phyloP scores from a whole-genome alignment of 2,888 invertebrate species.

The Nomada lathburiana region DNA sequence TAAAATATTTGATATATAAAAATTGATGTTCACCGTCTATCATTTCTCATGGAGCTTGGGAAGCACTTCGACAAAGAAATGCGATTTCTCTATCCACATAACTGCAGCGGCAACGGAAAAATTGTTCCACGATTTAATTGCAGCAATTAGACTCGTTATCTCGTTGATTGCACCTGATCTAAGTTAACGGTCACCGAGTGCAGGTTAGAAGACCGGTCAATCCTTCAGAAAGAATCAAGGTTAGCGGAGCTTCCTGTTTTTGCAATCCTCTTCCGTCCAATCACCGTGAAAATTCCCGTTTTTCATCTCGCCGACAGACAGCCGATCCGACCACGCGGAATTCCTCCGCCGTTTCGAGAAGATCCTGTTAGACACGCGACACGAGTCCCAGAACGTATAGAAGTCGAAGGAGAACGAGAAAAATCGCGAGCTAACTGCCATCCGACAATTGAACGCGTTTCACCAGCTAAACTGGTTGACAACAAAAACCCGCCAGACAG shows the following conservation, averaged over 20 bases:
- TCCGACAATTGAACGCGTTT: constrained; percentile 40
- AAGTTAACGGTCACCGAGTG: constrained; percentile 55
- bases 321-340: constrained; percentile 30
- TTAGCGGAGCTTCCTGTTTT: constrained; percentile 73
- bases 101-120: not conserved
- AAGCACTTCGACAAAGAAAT: not conserved
- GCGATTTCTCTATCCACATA: not conserved
- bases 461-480: not conserved
- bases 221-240: constrained; percentile 67
- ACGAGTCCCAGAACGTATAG: not conserved
- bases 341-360: constrained; percentile 32
- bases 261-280: constrained; percentile 49
- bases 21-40: not conserved
- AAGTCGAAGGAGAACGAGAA: constrained; percentile 30
- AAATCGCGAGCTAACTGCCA: constrained; percentile 21
- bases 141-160: constrained; percentile 46
- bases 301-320: constrained; percentile 53
- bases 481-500: not conserved
- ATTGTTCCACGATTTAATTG: constrained; percentile 34
- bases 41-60: not conserved
- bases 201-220: constrained; percentile 41
- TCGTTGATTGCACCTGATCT: constrained; percentile 41
- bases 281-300: constrained; percentile 72
- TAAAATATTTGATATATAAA: no score
- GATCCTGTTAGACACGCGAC: constrained; percentile 55